Percentiles rank a stretch among this genome's conserved stretches.
These are phyloP conservation scores for Coptodon rendalli DNA, from an alignment of 2,113 vertebrate species.

Conservation along the genomic window DNA sequence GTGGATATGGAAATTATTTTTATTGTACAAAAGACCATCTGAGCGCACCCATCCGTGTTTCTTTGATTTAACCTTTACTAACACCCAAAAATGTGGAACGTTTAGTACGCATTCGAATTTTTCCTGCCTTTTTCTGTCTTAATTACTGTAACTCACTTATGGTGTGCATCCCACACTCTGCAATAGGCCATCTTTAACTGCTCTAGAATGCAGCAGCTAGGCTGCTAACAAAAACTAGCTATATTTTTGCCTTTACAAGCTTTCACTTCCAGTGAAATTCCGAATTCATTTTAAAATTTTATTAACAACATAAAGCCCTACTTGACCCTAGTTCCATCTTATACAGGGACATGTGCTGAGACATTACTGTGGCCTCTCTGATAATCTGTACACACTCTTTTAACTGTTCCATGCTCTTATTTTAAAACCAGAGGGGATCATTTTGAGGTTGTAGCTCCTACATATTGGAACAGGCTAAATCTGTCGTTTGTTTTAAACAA, in stretches of 20 bases:
- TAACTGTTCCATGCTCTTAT: not conserved
- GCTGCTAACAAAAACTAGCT: not conserved
- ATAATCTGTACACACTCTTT: not conserved
- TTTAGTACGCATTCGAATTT: not conserved
- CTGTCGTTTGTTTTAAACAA: not conserved
- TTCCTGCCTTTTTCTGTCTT: not conserved
- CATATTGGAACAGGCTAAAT: not conserved
- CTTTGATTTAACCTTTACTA: not conserved
- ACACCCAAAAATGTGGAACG: not conserved
- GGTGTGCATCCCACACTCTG: not conserved
- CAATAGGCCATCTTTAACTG: not conserved
- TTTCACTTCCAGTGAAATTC: not conserved
- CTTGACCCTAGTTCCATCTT: not conserved
- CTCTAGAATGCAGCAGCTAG: not conserved
- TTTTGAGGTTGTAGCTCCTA: not conserved
- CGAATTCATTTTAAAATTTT: not conserved
- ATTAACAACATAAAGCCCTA: not conserved
- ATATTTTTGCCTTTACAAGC: not conserved
- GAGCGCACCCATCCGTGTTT: not conserved
- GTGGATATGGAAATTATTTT: rapidly evolving
- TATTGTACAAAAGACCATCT: not conserved
- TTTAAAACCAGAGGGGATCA: not conserved
- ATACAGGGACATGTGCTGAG: not conserved
- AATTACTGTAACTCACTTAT: not conserved
- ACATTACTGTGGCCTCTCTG: not conserved